Conservation (phyloP, 2,888 invertebrate species). For the Troides oblongomaculatus region DNA sequence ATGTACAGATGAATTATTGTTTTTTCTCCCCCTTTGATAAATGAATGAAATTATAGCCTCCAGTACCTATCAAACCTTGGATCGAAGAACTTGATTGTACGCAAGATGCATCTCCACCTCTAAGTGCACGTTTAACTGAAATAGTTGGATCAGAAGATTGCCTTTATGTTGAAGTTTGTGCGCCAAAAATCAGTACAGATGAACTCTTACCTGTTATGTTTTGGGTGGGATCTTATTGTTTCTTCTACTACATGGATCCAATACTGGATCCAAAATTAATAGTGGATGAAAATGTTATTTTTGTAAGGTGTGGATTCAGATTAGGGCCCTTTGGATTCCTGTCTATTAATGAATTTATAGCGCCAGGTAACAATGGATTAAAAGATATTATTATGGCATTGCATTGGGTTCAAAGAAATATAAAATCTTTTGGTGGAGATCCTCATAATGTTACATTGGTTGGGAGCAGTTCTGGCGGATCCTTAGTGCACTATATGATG, state of each 20-base stretch:
- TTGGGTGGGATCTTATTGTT: slow-evolving; percentile 69
- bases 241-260: slow-evolving; percentile 48
- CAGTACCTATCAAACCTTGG: slow-evolving; percentile 51
- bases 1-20: too few species aligned
- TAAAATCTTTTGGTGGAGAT: slow-evolving; percentile 68
- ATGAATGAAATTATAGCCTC: slow-evolving; percentile 55
- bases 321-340: slow-evolving; percentile 73
- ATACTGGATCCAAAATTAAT: slow-evolving; percentile 61
- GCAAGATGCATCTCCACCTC: slow-evolving; percentile 47
- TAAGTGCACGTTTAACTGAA: slow-evolving; percentile 33
- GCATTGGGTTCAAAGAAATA: slow-evolving; percentile 70
- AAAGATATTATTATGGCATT: slow-evolving; percentile 71
- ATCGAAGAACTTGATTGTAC: slow-evolving; percentile 56
- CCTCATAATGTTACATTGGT: slow-evolving; percentile 71
- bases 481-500: slow-evolving; percentile 70
- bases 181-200: slow-evolving; percentile 52
- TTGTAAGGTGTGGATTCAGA: slow-evolving; percentile 68
- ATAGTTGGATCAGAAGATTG: slow-evolving; percentile 67
- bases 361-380: slow-evolving; percentile 71
- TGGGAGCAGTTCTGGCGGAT: slow-evolving; percentile 70
- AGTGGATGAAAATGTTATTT: slow-evolving; percentile 56
- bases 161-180: slow-evolving; percentile 64
- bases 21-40: neutral
- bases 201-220: slow-evolving; percentile 74
- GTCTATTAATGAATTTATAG: slow-evolving; percentile 62